Base-by-base conservation (phyloP, 2,113 vertebrate genomes). In the Piaya cayana region DNA sequence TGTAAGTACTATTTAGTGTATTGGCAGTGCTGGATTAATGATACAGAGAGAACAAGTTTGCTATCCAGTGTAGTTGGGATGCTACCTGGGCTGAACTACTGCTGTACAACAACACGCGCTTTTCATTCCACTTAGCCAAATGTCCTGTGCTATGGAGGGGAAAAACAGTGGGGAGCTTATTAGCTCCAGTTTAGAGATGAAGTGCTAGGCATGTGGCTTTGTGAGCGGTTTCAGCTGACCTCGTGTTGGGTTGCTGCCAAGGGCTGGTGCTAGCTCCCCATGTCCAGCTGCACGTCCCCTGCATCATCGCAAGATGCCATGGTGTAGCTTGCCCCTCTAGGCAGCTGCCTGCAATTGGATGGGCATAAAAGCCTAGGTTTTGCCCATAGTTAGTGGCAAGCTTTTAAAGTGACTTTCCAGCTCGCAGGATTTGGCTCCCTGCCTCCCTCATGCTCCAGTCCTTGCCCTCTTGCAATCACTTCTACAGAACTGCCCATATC, bases 211-310 rank as follows among this genome's bases (percentile, higher is more conserved):
- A 4, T 76, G 80, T 42, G 78, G 47, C n/a, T 68, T 71, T 7
- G 5, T 12, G 49, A 74, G 72, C 9, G 5, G 62, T 74, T 92
- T 55, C 0, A 0, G 8, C 32, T 64, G 82, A 74, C 70, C 82
- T 68, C 1, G 6, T 22, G 43, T 3, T 94, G 90, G 95, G 87
- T 1, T 2, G 62, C 78, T 86, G 92, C 92, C 87, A 75, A 39
- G 23, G 72, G 32, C 84, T 8, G 7, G 65, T 86, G 47, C 39
- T 2, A 12, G 36, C 43, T 91, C 43, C 82, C 82, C 69, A n/a
- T 93, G 96, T 80, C 76, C 83, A 55, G 68, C 86, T 77, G 83
- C 95, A 91, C 23, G 21, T 92, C 69, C 78, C 84, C 49, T 76
- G 58, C 68, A 8, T 88, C 80, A 18, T 70, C 5, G 14, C 0